phyloP scores from a whole-genome alignment of 2,797 vertebrate genomes.

The Carcharodon carcharias region DNA sequence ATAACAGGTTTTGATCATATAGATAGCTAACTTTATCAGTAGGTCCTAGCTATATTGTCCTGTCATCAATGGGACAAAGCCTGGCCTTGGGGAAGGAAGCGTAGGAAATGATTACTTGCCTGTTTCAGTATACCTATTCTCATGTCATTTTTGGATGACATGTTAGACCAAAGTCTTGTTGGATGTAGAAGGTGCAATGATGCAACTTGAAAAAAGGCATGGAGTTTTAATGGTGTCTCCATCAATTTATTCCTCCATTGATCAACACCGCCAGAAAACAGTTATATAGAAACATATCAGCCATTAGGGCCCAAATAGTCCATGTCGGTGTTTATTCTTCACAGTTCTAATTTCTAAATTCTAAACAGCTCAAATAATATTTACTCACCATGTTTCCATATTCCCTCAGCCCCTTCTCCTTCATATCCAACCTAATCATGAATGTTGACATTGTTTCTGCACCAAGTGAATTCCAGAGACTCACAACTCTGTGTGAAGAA shows the following conservation, averaged over 20 bases:
- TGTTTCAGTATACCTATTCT: background rate
- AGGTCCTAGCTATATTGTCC: background rate
- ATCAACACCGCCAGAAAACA: background rate
- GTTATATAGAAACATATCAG: background rate
- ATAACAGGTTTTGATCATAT: background rate
- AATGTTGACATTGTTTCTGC: no score
- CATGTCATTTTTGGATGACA: background rate
- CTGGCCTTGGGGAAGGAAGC: background rate
- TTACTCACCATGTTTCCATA: background rate
- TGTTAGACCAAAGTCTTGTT: background rate
- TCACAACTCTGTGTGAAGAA: background rate
- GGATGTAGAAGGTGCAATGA: background rate
- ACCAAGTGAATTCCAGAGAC: background rate
- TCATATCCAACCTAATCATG: background rate
- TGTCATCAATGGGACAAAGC: background rate
- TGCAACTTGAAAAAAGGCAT: background rate
- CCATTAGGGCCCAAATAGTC: background rate
- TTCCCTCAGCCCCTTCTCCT: background rate
- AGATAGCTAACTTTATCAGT: background rate
- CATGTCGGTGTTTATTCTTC: no score
- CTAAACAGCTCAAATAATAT: background rate
- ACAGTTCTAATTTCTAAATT: no score
- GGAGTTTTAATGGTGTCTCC: background rate
- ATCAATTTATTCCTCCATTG: background rate
- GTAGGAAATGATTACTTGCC: background rate